Base-by-base conservation (phyloP, 2,888 invertebrate species). In the Lampropteryx suffumata region DNA sequence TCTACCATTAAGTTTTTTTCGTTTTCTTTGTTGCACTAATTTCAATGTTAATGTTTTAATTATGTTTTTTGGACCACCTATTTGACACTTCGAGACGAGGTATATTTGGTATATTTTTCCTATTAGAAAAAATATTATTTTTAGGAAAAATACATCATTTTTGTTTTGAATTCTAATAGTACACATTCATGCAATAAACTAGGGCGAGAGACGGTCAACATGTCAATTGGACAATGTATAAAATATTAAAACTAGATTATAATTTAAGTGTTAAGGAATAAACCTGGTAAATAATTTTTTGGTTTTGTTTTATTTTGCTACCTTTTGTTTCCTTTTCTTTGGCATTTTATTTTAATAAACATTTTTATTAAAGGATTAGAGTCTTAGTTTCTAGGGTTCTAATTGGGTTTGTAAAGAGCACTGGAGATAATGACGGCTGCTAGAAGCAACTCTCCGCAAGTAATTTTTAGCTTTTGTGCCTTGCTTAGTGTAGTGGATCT, bases 201-300 rank as follows among this genome's bases (percentile, higher is more conserved):
- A 68, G 69, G 79, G 83, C 77, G 73, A 80, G 82, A 79, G 74
- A 77, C 68, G 64, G 76, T 69, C 74, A 76, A 67, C 76, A 75
- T 77, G 81, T 84, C 78, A 67, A 78, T 79, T 83, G 80, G 87
- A 85, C 80, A 79, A 79, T 88, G 88, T 90, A 86, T 85, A 87
- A 87, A 86, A 85, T 86, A 87, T 82, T 84, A 83, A 84, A 81
- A 73, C 73, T 89, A 89, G 88, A 78, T 81, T 79, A 61, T 85
- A 87, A 84, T 82, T 72, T 88, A 78, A 86, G 76, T 83, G 80
- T 84, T 90, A 89, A 87, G 89, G 77, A 89, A 87, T 90, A 88
- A 89, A 90, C 80, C 82, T 87, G 87, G 87, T 86, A 84, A 84
- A 85, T 85, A 86, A 73, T 83, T 82, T 84, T 46, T 83, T 84